Conservation (phyloP, 2,888 invertebrate species). For the Resseliella maxima region DNA sequence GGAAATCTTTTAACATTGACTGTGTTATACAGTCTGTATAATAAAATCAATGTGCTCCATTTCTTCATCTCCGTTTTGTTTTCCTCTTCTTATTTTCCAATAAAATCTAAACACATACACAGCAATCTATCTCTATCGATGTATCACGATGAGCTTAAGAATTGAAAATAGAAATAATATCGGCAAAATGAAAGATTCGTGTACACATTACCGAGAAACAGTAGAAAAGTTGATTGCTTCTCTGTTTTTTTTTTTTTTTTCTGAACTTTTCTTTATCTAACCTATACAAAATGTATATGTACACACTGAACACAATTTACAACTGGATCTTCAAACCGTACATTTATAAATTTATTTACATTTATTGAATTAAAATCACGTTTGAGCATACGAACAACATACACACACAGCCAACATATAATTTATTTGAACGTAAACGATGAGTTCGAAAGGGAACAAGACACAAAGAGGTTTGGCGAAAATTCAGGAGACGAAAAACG, state of each 20-base stretch:
- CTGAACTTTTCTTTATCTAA: neutral
- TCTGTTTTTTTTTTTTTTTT: too few species aligned
- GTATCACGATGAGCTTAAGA: neutral
- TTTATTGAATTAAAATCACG: conserved; percentile 39
- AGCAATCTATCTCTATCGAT: neutral
- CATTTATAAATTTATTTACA: conserved; percentile 31
- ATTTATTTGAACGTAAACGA: too few species aligned
- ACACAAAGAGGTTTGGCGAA: too few species aligned
- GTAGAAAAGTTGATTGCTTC: too few species aligned
- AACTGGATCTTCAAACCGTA: conserved; percentile 1
- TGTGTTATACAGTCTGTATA: too few species aligned
- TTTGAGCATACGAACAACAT: neutral
- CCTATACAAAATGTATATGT: neutral
- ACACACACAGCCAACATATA: neutral
- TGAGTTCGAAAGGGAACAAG: too few species aligned
- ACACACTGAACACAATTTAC: too few species aligned
- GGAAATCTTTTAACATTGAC: neutral
- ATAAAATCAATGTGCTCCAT: conserved; percentile 16
- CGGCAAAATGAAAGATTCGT: neutral
- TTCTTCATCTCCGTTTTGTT: conserved; percentile 20
- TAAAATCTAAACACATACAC: neutral
- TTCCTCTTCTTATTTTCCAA: conserved; percentile 2
- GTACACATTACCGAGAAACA: neutral
- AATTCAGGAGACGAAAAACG: too few species aligned
- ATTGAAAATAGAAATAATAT: neutral